Conservation (phyloP, 2,888 invertebrate species). For the Pseudococcus jackbeardsleyi region DNA sequence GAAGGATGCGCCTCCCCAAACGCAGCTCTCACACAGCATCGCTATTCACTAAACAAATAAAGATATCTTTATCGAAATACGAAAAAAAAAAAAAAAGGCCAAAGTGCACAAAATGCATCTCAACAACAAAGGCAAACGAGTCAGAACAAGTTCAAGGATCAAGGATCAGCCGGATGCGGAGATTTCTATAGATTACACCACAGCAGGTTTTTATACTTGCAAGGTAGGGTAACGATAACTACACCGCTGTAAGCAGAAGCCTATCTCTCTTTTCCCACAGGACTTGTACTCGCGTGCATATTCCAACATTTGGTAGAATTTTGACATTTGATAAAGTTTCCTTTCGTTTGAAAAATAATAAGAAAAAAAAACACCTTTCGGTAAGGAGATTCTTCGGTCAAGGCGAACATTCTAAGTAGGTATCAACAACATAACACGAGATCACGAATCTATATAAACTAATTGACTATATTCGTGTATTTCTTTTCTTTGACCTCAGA, state of each 20-base stretch:
- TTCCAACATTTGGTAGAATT: background rate
- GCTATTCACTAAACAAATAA: too few species aligned
- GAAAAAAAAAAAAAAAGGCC: background rate
- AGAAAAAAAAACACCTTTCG: too few species aligned
- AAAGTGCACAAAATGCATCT: too few species aligned
- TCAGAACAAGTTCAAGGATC: constrained; percentile 21
- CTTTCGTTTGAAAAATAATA: background rate
- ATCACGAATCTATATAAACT: background rate
- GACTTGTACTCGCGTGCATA: background rate
- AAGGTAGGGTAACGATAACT: background rate
- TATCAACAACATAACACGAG: background rate
- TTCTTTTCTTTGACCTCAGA: constrained; percentile 11
- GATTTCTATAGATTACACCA: background rate
- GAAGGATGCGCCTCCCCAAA: background rate
- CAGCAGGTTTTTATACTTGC: background rate
- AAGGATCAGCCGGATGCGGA: constrained; percentile 12
- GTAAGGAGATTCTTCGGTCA: background rate
- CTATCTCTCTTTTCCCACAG: background rate
- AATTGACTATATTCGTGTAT: constrained; percentile 3
- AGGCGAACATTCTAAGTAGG: background rate
- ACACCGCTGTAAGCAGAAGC: background rate
- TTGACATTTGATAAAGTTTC: background rate
- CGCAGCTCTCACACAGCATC: background rate
- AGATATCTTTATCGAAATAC: background rate
- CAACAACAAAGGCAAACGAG: background rate